Conservation (phyloP, 2,113 vertebrate species). For the Thamnophis sirtalis region DNA sequence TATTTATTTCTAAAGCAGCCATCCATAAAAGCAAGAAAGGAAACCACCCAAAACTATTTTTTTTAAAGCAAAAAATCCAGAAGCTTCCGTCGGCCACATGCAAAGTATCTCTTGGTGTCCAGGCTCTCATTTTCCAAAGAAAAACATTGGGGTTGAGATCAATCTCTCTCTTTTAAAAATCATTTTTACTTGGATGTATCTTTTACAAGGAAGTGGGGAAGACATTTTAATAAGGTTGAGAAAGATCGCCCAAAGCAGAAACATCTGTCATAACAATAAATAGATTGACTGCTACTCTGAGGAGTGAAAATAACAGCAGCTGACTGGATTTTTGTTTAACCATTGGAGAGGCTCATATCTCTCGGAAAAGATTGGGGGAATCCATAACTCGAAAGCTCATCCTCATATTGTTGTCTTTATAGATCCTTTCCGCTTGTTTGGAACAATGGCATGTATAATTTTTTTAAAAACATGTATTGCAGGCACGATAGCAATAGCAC, state of each 20-base stretch:
- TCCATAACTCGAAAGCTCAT: constrained; percentile 12
- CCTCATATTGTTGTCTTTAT: neutral
- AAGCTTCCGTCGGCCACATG: constrained; percentile 16
- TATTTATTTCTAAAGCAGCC: neutral
- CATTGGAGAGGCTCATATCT: constrained; percentile 33
- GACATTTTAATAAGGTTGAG: constrained; percentile 50
- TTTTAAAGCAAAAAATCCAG: constrained; percentile 26
- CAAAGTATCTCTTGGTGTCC: constrained; percentile 43
- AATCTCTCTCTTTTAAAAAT: constrained; percentile 40
- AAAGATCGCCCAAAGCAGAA: constrained; percentile 66
- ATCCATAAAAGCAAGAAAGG: neutral
- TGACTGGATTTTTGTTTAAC: constrained; percentile 45
- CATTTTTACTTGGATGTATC: constrained; percentile 44
- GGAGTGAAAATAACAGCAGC: constrained; percentile 51
- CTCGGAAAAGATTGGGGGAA: constrained; percentile 42
- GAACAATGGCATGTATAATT: neutral
- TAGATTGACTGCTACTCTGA: constrained; percentile 42
- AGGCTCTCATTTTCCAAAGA: constrained; percentile 37
- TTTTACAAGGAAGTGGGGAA: constrained; percentile 19
- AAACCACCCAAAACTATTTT: constrained; percentile 22
- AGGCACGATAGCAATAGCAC: no score
- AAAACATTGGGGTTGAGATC: constrained; percentile 50
- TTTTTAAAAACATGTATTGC: no score
- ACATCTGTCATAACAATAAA: constrained; percentile 60
- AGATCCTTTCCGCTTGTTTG: neutral